phyloP scores from a whole-genome alignment of 2,888 invertebrate genomes.

The Thalpophila matura region DNA sequence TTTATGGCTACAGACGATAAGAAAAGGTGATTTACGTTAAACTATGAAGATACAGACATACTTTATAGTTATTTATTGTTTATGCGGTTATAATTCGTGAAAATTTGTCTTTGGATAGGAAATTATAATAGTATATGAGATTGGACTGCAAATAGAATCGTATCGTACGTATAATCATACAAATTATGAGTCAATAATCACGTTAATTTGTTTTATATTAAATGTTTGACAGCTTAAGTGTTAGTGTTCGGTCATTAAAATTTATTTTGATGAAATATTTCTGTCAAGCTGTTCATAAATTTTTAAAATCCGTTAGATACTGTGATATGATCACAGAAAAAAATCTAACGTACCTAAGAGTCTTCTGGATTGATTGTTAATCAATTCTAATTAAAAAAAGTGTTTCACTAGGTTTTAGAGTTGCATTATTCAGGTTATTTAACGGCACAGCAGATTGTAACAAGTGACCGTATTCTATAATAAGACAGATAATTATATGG shows the following conservation, averaged over 20 bases:
- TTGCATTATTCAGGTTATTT: conserved; percentile 54
- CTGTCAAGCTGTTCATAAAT: background rate
- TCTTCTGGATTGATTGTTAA: conserved; percentile 5
- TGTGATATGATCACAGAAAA: background rate
- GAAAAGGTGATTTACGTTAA: conserved; percentile 72
- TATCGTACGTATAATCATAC: conserved; percentile 28
- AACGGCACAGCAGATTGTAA: conserved; percentile 48
- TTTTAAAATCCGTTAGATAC: background rate
- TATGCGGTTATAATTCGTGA: conserved; percentile 54
- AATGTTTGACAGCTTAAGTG: background rate
- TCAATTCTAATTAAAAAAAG: conserved; percentile 29
- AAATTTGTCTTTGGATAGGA: conserved; percentile 27
- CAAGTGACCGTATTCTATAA: conserved; percentile 56
- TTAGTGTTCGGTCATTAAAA: background rate
- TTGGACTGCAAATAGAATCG: conserved; percentile 13
- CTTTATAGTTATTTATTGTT: conserved; percentile 70
- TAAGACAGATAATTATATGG: conserved; percentile 62
- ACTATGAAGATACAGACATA: conserved; percentile 65
- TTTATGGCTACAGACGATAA: conserved; percentile 71
- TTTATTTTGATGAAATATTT: conserved; percentile 2
- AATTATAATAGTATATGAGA: conserved; percentile 7
- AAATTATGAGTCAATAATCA: conserved; percentile 15
- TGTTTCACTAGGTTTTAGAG: conserved; percentile 30
- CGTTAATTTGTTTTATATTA: background rate
- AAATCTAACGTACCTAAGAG: background rate